Base-by-base conservation (phyloP, 2,797 vertebrate genomes). In the Falco concolor region DNA sequence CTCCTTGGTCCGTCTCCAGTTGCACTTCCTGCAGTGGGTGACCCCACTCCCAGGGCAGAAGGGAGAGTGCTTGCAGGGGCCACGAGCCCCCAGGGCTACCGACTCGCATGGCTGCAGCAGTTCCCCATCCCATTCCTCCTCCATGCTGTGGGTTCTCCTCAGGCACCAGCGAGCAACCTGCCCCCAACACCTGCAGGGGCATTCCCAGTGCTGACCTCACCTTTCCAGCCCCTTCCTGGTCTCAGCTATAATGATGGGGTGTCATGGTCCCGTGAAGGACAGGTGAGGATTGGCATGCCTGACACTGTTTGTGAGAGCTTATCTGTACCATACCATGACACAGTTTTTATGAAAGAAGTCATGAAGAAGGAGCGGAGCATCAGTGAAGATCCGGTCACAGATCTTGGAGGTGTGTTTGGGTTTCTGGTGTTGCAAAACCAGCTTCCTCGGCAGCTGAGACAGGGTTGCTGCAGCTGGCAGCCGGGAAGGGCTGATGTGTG, bases 51-150 rank as follows among this genome's bases (percentile, higher is more conserved):
- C 0, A 0, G 49, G 23, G 53, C 42, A 7, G 14, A 45, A 47
- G 45, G 38, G 50, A 72, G 47, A 63, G 75, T 21, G 25, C 81
- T 87, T 0, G 0, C 30, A 53, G 63, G n/a, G 23, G 8, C 27
- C 64, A 23, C 0, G 1, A 44, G 27, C 10, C 12, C 36, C 47
- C 0, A 0, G n/a, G n/a, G 27, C 47, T 30, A 19, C 28, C 6
- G 4, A 12, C 34, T 67, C 3, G 1, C 4, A 4, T 40, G 40
- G 25, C 49, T 72, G 60, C 42, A 78, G 88, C 18, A 6, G 24
- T 45, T 87, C 14, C 49, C 34, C 32, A 18, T n/a, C n/a, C 56
- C 0, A 0, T n/a, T 87, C 44, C 56, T 78, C 44, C 64, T 84
- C 63, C 17, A 1, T 11, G 30, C 8, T 45, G 27, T 2, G 15